Evolutionary conservation across 2,797 vertebrate species (phyloP).

Genomic region (Hoplostethus mediterraneus): DNA sequence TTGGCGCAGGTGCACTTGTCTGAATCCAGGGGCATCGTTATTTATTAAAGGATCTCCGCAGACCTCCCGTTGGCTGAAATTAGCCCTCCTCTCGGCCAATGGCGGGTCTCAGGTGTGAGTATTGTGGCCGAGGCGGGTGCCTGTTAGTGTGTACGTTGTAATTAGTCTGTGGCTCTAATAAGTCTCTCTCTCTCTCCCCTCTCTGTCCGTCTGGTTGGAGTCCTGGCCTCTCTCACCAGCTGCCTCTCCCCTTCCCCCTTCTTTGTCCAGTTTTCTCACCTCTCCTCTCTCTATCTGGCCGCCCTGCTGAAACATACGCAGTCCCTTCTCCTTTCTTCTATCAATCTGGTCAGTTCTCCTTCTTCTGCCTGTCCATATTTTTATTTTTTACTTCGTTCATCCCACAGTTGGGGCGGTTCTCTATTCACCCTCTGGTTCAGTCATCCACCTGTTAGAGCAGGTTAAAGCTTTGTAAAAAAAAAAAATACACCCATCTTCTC

Average conservation of each 20-base stretch:
- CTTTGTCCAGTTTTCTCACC: slow-evolving; percentile 63
- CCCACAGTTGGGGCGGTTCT: too few relatives aligned
- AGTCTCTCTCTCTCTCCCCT: slow-evolving; percentile 76
- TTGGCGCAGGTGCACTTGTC: slow-evolving; percentile 81
- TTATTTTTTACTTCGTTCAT: neutral
- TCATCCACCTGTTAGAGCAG: too few relatives aligned
- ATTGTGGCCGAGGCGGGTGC: slow-evolving; percentile 89
- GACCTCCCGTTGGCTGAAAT: slow-evolving; percentile 92
- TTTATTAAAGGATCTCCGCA: slow-evolving; percentile 85
- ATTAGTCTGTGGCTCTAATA: slow-evolving; percentile 93
- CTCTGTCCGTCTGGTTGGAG: slow-evolving; percentile 30
- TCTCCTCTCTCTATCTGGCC: slow-evolving; percentile 48
- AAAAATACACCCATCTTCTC: too few relatives aligned
- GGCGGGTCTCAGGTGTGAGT: slow-evolving; percentile 94
- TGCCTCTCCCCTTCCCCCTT: slow-evolving; percentile 49
- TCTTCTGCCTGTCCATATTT: neutral
- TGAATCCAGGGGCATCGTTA: slow-evolving; percentile 79
- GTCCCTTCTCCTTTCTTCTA: neutral
- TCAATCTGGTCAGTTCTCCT: neutral
- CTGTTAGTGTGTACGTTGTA: slow-evolving; percentile 91
- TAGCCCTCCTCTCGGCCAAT: slow-evolving; percentile 87
- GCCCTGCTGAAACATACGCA: neutral
- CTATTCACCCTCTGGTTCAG: neutral
- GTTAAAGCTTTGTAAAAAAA: too few relatives aligned
- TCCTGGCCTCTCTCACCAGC: slow-evolving; percentile 55